A percentile compares a stretch with the other conserved stretches of the same genome.
Conservation (phyloP, 2,888 invertebrate genomes). For the Nomada hirtipes region DNA sequence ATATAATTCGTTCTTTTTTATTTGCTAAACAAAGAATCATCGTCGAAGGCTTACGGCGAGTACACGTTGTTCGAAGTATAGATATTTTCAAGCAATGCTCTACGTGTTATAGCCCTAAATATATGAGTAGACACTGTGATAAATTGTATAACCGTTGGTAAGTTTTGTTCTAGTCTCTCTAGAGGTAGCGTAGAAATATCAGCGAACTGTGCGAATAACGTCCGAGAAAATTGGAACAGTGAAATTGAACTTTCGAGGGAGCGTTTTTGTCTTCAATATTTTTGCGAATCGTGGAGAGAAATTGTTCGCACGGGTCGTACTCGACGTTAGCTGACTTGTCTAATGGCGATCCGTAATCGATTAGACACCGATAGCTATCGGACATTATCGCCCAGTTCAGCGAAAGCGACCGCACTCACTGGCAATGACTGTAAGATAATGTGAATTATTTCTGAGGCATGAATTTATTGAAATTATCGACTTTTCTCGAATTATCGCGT, state of each 20-base stretch:
- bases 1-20: background rate
- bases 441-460: background rate
- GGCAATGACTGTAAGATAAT: constrained; percentile 8
- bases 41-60: constrained; percentile 64
- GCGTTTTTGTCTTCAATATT: too few relatives aligned
- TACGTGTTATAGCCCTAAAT: constrained; percentile 77
- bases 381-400: constrained; percentile 42
- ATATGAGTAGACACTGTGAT: constrained; percentile 77
- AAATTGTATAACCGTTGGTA: constrained; percentile 78
- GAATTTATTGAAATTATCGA: too few relatives aligned
- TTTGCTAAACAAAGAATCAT: background rate
- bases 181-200: constrained; percentile 70
- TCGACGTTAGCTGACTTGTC: constrained; percentile 50
- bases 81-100: constrained; percentile 72
- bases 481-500: too few relatives aligned
- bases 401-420: constrained; percentile 42
- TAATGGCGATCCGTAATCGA: constrained; percentile 44
- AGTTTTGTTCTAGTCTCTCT: constrained; percentile 76
- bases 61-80: constrained; percentile 61
- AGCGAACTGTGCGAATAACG: constrained; percentile 49
- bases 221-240: background rate
- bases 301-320: constrained; percentile 54
- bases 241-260: background rate
- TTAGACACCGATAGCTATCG: constrained; percentile 53
- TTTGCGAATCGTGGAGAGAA: background rate